A percentile compares a stretch with the other conserved stretches of the same genome.
phyloP scores from a whole-genome alignment of 2,888 invertebrate genomes.

The Sisyra nigra region DNA sequence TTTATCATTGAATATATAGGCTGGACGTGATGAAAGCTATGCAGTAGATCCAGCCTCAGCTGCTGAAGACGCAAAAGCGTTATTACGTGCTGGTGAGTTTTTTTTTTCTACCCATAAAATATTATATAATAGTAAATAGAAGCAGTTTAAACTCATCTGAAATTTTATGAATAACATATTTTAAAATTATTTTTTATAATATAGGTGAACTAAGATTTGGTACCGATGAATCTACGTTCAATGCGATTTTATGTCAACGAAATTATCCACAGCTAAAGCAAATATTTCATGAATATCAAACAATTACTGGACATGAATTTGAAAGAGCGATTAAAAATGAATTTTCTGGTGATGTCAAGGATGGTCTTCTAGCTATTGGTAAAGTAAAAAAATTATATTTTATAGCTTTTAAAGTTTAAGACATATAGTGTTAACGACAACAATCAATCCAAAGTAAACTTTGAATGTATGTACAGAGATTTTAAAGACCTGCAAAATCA shows the following conservation, averaged over 20 bases:
- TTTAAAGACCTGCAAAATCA: too few relatives aligned
- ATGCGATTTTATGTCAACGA: slow-evolving; percentile 66
- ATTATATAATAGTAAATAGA: too few relatives aligned
- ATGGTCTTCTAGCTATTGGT: slow-evolving; percentile 64
- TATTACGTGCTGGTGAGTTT: slow-evolving; percentile 55
- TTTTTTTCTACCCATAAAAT: slow-evolving; percentile 3
- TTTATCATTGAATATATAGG: slow-evolving; percentile 26
- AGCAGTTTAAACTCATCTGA: not conserved
- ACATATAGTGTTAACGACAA: too few relatives aligned
- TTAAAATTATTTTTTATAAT: not conserved
- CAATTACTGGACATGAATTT: slow-evolving; percentile 61
- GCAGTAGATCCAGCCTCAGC: slow-evolving; percentile 55
- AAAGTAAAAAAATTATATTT: slow-evolving; percentile 12
- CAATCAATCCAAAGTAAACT: too few relatives aligned
- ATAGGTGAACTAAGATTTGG: slow-evolving; percentile 44
- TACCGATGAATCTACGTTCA: slow-evolving; percentile 77
- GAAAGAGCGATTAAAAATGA: slow-evolving; percentile 67
- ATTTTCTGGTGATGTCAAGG: slow-evolving; percentile 69
- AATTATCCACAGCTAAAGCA: slow-evolving; percentile 45
- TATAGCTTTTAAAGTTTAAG: not conserved
- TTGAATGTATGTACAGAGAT: too few relatives aligned
- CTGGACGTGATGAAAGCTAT: slow-evolving; percentile 66
- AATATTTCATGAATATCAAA: slow-evolving; percentile 49
- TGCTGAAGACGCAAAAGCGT: slow-evolving; percentile 62
- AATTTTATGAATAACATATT: not conserved